Conservation (phyloP, 1,140 invertebrate genomes). For the Bombus sibiricus region DNA sequence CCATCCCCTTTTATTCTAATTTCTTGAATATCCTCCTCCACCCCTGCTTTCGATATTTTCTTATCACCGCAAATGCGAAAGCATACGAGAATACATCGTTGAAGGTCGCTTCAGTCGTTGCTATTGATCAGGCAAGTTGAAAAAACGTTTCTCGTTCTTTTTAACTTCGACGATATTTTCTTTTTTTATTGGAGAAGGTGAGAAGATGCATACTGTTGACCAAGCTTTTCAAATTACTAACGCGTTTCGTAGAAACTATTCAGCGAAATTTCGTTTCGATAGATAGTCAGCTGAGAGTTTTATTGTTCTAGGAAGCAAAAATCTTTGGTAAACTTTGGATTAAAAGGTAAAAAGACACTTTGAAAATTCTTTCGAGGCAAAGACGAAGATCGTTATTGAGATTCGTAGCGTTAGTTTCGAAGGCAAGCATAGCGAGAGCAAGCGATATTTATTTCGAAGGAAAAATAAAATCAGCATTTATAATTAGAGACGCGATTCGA, state of each 20-base stretch:
- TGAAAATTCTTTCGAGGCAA: too few species aligned
- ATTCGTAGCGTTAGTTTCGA: too few species aligned
- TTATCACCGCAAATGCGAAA: background rate
- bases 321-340: too few species aligned
- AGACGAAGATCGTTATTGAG: too few species aligned
- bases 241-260: too few species aligned
- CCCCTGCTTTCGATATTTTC: background rate
- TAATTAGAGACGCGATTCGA: background rate
- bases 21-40: background rate
- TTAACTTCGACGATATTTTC: background rate
- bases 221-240: too few species aligned
- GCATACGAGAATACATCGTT: background rate
- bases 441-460: background rate
- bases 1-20: background rate
- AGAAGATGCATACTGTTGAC: too few species aligned
- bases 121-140: conserved; percentile 1
- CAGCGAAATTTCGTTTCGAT: too few species aligned
- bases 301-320: too few species aligned
- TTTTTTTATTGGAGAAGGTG: background rate
- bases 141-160: background rate
- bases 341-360: too few species aligned
- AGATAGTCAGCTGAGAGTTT: too few species aligned
- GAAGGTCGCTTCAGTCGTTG: background rate
- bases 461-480: background rate
- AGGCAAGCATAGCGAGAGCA: too few species aligned